A percentile compares a stretch with the other conserved stretches of the same genome.
These are phyloP conservation scores for Tiphia femorata DNA, from an alignment of 2,888 invertebrate genomes.

Conservation along the genomic window DNA sequence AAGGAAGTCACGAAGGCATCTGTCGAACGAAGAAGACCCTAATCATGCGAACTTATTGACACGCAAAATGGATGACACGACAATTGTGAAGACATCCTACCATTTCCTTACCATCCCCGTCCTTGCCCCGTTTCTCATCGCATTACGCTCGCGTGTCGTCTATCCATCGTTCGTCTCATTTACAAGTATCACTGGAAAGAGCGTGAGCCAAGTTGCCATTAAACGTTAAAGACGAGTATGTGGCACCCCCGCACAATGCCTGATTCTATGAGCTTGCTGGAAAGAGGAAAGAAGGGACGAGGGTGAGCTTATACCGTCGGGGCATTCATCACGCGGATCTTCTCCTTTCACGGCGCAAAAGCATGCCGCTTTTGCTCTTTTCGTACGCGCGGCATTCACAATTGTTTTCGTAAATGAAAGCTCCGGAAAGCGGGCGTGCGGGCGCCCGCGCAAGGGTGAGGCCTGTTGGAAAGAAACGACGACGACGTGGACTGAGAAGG, in stretches of 20 bases:
- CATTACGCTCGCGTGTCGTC: no score
- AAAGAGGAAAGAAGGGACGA: no score
- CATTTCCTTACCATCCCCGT: no score
- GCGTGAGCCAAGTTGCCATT: background rate
- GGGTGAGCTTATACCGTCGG: background rate
- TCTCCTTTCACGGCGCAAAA: background rate
- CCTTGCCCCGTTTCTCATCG: no score
- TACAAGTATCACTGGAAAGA: no score
- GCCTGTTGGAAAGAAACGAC: slow-evolving; percentile 6
- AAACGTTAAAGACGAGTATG: slow-evolving; percentile 8
- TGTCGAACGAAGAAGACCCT: no score
- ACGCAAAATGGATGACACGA: no score
- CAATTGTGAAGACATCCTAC: no score
- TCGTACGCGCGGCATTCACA: slow-evolving; percentile 39
- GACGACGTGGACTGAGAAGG: background rate
- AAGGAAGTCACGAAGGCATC: no score
- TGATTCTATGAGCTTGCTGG: slow-evolving; percentile 13
- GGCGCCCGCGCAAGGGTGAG: background rate
- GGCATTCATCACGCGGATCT: background rate
- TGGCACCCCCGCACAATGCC: slow-evolving; percentile 3
- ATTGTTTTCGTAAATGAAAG: slow-evolving; percentile 55
- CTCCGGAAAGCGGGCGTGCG: slow-evolving; percentile 32
- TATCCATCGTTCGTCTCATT: no score
- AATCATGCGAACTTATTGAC: no score
- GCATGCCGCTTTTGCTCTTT: slow-evolving; percentile 29